Base-by-base conservation (phyloP, 2,113 vertebrate genomes). In the Hemibagrus wyckioides region DNA sequence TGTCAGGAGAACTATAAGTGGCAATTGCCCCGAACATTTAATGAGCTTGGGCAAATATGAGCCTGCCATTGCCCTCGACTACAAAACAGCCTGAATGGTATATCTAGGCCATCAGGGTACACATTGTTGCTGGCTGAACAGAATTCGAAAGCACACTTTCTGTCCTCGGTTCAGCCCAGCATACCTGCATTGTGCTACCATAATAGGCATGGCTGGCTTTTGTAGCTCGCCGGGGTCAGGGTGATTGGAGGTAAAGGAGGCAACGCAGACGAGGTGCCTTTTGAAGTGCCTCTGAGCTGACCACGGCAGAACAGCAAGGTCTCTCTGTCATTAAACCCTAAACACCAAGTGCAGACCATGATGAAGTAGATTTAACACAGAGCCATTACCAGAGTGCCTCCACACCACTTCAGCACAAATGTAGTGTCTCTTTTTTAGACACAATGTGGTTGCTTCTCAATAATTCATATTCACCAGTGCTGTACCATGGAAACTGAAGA, bases 121-220 rank as follows among this genome's bases (percentile, higher is more conserved):
- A 61, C 63, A n/a, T 50, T 80, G 75, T 57, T 77, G 28, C 48
- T 11, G 15, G 73, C n/a, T 75, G 79, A 83, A 41, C 52, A 48
- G 84, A 57, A 80, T 48, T 79, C 36, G 30, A 36, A 67, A n/a
- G 39, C 73, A 6, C 52, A 36, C 80, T 79, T 86, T 83, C 67
- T 81, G 25, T 19, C 50, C 63, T 71, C 30, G 25, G 36, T 48
- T 69, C 80, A 33, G 33, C 25, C 88, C 69, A 28, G 54, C 41
- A 41, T 81, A 65, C 65, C 28, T 21, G 57, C 79, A 85, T 85
- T 82, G 67, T 85, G 77, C 63, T 36, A 39, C 56, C 83, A 87
- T 54, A 85, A 87, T 85, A 63, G 79, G 52, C n/a, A 11, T 59
- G 30, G 57, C 69, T 79, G 79, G 57, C 79, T 87, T 87, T 83